These are phyloP conservation scores for Clunio marinus DNA, from an alignment of 2,888 invertebrate genomes.

Conservation along the genomic window DNA sequence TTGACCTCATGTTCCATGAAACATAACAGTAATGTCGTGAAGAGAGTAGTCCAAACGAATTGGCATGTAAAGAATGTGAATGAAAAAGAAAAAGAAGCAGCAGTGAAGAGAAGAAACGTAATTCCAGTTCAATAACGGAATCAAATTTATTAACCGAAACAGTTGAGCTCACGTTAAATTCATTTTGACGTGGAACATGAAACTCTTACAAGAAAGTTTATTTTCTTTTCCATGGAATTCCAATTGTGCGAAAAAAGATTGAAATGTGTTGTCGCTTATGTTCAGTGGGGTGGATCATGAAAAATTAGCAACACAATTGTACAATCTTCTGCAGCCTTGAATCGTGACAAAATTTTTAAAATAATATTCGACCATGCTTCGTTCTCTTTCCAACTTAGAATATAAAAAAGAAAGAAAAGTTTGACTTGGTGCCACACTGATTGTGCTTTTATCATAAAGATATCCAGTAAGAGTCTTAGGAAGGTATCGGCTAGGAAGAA, in stretches of 20 bases:
- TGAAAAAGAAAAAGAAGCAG: background rate
- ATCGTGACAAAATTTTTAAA: background rate
- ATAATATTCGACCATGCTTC: background rate
- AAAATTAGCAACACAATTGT: background rate
- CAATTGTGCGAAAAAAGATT: no score
- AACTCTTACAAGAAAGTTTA: background rate
- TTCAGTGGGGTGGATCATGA: background rate
- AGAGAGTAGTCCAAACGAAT: background rate
- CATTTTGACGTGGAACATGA: background rate
- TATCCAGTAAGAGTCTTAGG: background rate
- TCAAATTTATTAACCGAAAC: background rate
- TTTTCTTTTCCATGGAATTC: no score
- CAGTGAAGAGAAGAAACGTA: background rate
- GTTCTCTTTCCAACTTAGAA: background rate
- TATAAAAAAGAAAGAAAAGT: no score
- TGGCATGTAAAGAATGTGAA: background rate
- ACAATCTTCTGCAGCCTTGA: background rate
- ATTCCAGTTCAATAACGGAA: conserved; percentile 3
- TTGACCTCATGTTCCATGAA: no score
- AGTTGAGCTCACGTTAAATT: background rate
- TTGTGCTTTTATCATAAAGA: background rate
- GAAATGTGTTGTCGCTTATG: background rate
- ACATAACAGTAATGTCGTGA: no score
- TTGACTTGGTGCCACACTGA: background rate
- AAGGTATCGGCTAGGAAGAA: background rate